Evolutionary conservation across 2,113 vertebrate species (phyloP).

Genomic region (Guaruba guarouba): DNA sequence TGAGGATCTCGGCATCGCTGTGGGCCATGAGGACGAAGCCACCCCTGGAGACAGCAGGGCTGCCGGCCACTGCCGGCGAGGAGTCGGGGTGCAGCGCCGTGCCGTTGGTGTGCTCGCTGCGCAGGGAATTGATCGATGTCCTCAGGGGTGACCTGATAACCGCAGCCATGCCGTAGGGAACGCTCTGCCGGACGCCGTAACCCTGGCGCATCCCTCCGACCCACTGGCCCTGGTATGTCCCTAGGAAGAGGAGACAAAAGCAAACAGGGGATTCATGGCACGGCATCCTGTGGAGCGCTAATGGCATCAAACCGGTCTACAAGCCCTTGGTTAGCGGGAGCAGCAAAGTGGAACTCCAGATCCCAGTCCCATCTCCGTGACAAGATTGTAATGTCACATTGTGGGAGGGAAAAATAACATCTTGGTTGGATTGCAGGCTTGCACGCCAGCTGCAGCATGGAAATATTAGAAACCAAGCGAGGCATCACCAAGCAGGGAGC

Average conservation of each 20-base stretch:
- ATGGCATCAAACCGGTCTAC: fast-evolving
- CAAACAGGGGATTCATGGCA: neutral
- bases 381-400: fast-evolving
- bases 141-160: slow-evolving; percentile 95
- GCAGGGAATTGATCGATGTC: slow-evolving; percentile 97
- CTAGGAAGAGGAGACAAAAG: slow-evolving; percentile 65
- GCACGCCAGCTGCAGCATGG: fast-evolving
- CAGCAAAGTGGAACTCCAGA: neutral
- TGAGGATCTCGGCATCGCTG: slow-evolving; percentile 85
- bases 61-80: slow-evolving; percentile 83
- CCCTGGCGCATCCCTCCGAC: slow-evolving; percentile 95
- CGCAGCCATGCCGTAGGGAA: slow-evolving; percentile 96
- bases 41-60: slow-evolving; percentile 87
- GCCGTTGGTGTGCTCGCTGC: slow-evolving; percentile 95
- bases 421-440: neutral
- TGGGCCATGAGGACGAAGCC: slow-evolving; percentile 90
- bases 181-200: slow-evolving; percentile 95
- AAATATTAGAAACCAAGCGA: neutral
- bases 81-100: slow-evolving; percentile 81
- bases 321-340: fast-evolving
- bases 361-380: fast-evolving
- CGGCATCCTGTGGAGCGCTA: fast-evolving
- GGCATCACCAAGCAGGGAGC: fast-evolving
- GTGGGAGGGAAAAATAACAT: neutral
- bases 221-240: slow-evolving; percentile 98